These are phyloP conservation scores for Exaiptasia diaphana DNA, from an alignment of 64 coral and sea anemone genomes.

Conservation along the genomic window DNA sequence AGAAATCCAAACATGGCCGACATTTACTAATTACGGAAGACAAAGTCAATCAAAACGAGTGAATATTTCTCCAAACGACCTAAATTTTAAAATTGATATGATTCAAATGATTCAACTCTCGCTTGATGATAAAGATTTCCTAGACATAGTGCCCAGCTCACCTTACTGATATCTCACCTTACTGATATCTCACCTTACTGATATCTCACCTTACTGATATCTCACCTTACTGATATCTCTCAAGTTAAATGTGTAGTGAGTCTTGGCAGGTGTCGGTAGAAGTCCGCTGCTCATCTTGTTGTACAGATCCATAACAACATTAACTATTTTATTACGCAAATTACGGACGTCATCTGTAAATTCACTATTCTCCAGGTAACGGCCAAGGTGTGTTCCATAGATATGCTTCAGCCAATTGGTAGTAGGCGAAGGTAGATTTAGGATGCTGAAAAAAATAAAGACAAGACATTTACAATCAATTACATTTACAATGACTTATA, in stretches of 20 bases:
- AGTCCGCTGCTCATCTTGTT: slow-evolving; percentile 71
- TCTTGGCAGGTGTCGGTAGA: slow-evolving; percentile 83
- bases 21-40: no score
- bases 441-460: slow-evolving; percentile 46
- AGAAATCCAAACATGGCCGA: no score
- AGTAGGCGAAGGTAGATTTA: slow-evolving; percentile 76
- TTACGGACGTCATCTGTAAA: slow-evolving; percentile 80
- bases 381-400: slow-evolving; percentile 83
- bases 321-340: slow-evolving; percentile 55
- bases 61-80: no score
- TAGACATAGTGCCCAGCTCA: no score
- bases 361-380: slow-evolving; percentile 83
- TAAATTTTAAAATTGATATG: no score
- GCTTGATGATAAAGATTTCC: no score
- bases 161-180: no score
- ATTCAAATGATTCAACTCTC: no score
- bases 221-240: slow-evolving; percentile 86
- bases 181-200: no score
- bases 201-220: no score
- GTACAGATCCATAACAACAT: slow-evolving; percentile 61
- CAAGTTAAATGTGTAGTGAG: slow-evolving; percentile 95
- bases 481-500: background rate
- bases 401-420: slow-evolving; percentile 87
- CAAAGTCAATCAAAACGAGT: no score
- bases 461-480: background rate